Percentiles rank a stretch among this genome's conserved stretches.
These are phyloP conservation scores for Fulmarus glacialis DNA, from an alignment of 2,113 vertebrate species.

Conservation along the genomic window DNA sequence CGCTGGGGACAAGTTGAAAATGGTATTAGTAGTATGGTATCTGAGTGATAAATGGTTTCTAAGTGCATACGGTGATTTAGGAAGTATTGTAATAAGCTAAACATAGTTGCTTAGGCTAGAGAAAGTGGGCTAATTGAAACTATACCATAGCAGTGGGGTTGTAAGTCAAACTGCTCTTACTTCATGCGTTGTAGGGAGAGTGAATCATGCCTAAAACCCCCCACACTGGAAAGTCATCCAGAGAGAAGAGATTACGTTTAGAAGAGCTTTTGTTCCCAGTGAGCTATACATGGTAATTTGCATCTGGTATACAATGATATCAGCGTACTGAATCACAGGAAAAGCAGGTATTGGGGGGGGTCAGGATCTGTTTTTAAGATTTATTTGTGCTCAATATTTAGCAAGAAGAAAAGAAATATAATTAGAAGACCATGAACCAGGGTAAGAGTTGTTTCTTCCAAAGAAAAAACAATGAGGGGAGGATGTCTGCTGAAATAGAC, in stretches of 20 bases:
- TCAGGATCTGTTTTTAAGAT: slow-evolving; percentile 25
- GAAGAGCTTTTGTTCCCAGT: slow-evolving; percentile 13
- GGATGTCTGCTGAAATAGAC: slow-evolving; percentile 19
- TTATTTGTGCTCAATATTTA: not conserved
- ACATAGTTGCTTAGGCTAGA: not conserved
- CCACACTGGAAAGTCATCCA: not conserved
- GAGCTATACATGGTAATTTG: not conserved
- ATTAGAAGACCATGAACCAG: slow-evolving; percentile 31
- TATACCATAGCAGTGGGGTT: not conserved
- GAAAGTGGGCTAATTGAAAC: not conserved
- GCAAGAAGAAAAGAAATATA: slow-evolving; percentile 1
- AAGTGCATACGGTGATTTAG: not conserved
- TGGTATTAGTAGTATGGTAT: not conserved
- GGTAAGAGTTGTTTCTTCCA: slow-evolving; percentile 1
- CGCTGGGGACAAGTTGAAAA: not conserved
- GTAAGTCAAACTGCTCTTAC: not conserved
- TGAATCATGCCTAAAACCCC: not conserved
- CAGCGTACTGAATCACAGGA: slow-evolving; percentile 40
- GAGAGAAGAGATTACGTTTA: not conserved
- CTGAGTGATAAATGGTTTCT: not conserved
- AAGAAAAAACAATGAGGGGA: slow-evolving; percentile 39
- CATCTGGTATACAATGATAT: not conserved
- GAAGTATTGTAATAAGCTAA: not conserved
- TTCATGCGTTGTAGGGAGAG: not conserved
- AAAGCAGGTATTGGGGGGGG: not conserved